Evolutionary conservation across 1,140 invertebrate genomes (phyloP), one percentile per base, ranked within the genome.

Genomic region (Reticulitermes speratus): DNA sequence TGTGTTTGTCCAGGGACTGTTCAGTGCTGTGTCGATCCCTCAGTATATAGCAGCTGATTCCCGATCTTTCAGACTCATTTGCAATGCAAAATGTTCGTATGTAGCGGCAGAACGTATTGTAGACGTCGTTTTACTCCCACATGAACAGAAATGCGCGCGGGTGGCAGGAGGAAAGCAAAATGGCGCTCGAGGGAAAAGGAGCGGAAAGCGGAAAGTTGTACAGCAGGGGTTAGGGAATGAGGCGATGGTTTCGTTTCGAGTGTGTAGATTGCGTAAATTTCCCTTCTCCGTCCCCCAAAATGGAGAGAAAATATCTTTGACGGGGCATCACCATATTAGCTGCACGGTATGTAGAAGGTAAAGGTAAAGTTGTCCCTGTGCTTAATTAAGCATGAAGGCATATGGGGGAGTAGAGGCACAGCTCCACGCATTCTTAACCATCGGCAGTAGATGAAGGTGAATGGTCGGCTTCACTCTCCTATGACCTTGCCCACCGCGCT

Each of bases 1-100:
- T n/a, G 65, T 75, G 65, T 75, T 75, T 25, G 65, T 30, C 65
- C 65, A 75, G 65, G n/a, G 65, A 75, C 65, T 75, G 65, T 75
- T n/a, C 52, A 21, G 19, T 55, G 52, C 52, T 55, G 14, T 55
- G 52, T 21, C 52, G 52, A 55, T 55, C 65, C 65, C 65, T 30
- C 6, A 75, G 25, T 75, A 75, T 21, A 55, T 30, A 75, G 65
- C 65, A 75, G 65, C 25, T 75, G 65, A 75, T 75, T 75, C 65
- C 65, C 65, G 65, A 75, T 75, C 65, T 30, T 75, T n/a, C 25
- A 30, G 21, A 75, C 65, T 75, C 65, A 75, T 75, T 30, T 75
- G 65, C 65, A 75, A 75, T 75, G 65, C 65, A 75, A 75, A 75
- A 75, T 75, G 65, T 75, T 25, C 65, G 65, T 75, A 75, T 75